Evolutionary conservation across 1,140 invertebrate genomes (phyloP).

Genomic region (Pachypsylla venusta): DNA sequence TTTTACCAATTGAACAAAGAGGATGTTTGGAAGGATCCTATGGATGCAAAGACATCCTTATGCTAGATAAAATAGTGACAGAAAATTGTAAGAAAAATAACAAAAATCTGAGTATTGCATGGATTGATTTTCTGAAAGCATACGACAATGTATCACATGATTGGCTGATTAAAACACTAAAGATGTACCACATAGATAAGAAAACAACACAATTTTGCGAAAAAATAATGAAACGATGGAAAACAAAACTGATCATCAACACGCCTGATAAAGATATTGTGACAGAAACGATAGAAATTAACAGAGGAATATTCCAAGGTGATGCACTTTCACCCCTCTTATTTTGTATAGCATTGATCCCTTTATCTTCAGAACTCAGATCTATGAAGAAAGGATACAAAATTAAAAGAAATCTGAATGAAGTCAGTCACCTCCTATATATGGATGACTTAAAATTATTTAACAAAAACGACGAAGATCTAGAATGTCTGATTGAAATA

Average conservation of each 20-base stretch:
- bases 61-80: conserved; percentile 19
- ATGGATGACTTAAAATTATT: conserved; percentile 10
- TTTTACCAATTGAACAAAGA: conserved; percentile 22
- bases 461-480: not conserved
- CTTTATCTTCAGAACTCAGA: not conserved
- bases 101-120: conserved; percentile 11
- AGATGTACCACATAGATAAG: conserved; percentile 16
- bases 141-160: conserved; percentile 8
- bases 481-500: not conserved
- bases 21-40: conserved; percentile 17
- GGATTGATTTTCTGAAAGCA: conserved; percentile 8
- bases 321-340: not conserved
- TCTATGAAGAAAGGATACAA: not conserved
- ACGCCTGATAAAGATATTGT: not conserved
- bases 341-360: conserved; percentile 2
- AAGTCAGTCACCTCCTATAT: not conserved
- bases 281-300: not conserved
- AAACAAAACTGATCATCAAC: not conserved
- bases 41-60: conserved; percentile 21
- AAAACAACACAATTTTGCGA: not conserved
- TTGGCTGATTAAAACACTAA: conserved; percentile 19
- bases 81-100: conserved; percentile 15
- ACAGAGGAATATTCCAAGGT: conserved; percentile 14
- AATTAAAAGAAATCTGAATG: not conserved
- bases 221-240: not conserved